These are phyloP conservation scores for Cephus pygmeus DNA, from an alignment of 2,888 invertebrate genomes.

Conservation along the genomic window DNA sequence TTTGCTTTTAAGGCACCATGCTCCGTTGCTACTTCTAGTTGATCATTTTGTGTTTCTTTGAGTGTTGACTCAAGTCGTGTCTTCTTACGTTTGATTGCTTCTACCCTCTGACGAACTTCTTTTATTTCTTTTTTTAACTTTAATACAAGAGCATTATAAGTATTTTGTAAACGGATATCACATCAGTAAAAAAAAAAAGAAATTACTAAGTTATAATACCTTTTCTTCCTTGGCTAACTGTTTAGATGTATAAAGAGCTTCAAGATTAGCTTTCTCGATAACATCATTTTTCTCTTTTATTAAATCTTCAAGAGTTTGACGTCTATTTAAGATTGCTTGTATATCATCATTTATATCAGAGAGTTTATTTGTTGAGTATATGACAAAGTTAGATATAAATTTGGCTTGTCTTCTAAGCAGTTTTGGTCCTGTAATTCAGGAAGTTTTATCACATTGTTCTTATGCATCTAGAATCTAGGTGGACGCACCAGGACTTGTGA, in stretches of 20 bases:
- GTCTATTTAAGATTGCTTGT: constrained; percentile 24
- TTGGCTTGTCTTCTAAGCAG: constrained; percentile 40
- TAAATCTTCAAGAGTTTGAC: constrained; percentile 26
- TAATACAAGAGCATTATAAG: constrained; percentile 16
- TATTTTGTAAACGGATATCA: not conserved
- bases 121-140: constrained; percentile 32
- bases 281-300: constrained; percentile 23
- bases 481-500: constrained; percentile 35
- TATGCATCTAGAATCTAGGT: not conserved
- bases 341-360: constrained; percentile 29
- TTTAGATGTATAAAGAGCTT: constrained; percentile 29
- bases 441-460: not conserved
- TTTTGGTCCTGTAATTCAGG: constrained; percentile 53
- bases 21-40: constrained; percentile 22
- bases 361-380: constrained; percentile 37
- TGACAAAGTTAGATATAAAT: constrained; percentile 45
- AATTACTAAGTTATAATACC: constrained; percentile 23
- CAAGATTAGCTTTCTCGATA: constrained; percentile 27
- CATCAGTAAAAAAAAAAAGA: not conserved
- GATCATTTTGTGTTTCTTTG: constrained; percentile 25
- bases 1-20: constrained; percentile 26
- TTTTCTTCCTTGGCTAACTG: constrained; percentile 32
- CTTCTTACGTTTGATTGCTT: constrained; percentile 23
- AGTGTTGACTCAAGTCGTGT: constrained; percentile 17
- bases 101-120: constrained; percentile 15